Conservation (phyloP, 2,113 vertebrate species). For the Ciconia maguari region DNA sequence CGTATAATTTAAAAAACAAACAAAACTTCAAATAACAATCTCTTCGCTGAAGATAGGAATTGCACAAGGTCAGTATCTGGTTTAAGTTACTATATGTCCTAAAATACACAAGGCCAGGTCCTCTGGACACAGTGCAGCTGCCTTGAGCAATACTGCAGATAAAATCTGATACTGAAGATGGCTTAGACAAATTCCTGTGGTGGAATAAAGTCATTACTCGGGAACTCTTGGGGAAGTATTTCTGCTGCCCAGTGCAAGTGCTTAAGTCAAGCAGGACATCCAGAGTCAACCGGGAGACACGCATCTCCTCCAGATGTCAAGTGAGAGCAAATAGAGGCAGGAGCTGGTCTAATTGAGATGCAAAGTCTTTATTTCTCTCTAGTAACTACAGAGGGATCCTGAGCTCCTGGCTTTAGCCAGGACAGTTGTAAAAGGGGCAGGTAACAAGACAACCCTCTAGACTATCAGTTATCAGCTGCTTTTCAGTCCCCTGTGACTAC, state of each 20-base stretch:
- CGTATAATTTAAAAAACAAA: conserved; percentile 1
- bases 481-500: neutral
- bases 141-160: conserved; percentile 28
- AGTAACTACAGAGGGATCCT: neutral
- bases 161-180: conserved; percentile 51
- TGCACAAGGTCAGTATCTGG: conserved; percentile 31
- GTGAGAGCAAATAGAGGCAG: neutral
- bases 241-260: neutral
- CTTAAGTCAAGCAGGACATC: neutral
- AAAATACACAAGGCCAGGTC: conserved; percentile 48
- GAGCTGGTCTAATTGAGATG: neutral
- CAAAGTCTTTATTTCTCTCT: neutral
- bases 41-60: conserved; percentile 4
- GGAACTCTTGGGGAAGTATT: conserved; percentile 8
- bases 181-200: conserved; percentile 43
- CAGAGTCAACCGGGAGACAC: neutral
- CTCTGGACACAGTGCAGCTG: conserved; percentile 33
- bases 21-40: conserved; percentile 29
- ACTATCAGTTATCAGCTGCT: neutral
- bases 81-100: conserved; percentile 38
- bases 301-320: neutral
- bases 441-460: neutral
- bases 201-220: conserved; percentile 4
- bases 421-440: neutral
- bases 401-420: neutral